Evolutionary conservation across 2,113 vertebrate genomes (phyloP), one percentile per base, ranked within the genome.

Genomic region (Eurypyga helias): DNA sequence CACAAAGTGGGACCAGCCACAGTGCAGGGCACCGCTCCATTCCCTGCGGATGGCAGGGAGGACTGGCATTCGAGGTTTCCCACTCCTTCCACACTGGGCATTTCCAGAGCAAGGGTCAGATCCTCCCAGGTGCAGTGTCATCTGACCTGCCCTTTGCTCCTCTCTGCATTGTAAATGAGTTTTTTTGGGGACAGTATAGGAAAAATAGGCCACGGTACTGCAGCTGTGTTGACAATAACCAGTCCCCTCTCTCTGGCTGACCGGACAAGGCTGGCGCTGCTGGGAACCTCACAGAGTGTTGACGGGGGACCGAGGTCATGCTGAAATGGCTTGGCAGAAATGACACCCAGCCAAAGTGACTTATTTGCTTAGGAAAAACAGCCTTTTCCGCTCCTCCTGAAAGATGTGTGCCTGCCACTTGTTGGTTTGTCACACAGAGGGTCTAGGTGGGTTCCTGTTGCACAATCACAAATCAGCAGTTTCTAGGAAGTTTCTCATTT

Each of bases 401-500:
- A 83, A 70, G 65, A n/a, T 3, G 24, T 7, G 18, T 62, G 28
- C 36, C 48, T 93, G 83, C 34, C 20, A 9, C 52, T 36, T 48
- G 52, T 79, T 89, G 70, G 18, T 79, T 88, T 90, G 41, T 54
- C 48, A 43, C 49, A 15, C 0, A 0, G 52, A 60, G 8, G 16
- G 24, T 88, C 12, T 79, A 55, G 54, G 41, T 61, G 52, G 16
- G 26, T 71, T 89, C n/a, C 66, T 3, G 2, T 87, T 82, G 43
- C 46, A 54, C 60, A 46, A 20, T 52, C 38, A 36, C 73, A 84
- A n/a, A 88, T 17, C 38, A 51, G 60, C 24, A 51, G 49, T 87
- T 95, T 77, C 66, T 86, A 78, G 70, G 81, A 94, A 83, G 64
- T 83, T 90, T 91, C 69, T 85, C 20, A 23, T 78, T 87, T 92